Evolutionary conservation across 2,113 vertebrate species (phyloP), one percentile per base, ranked within the genome.

Genomic region (Mobula birostris): DNA sequence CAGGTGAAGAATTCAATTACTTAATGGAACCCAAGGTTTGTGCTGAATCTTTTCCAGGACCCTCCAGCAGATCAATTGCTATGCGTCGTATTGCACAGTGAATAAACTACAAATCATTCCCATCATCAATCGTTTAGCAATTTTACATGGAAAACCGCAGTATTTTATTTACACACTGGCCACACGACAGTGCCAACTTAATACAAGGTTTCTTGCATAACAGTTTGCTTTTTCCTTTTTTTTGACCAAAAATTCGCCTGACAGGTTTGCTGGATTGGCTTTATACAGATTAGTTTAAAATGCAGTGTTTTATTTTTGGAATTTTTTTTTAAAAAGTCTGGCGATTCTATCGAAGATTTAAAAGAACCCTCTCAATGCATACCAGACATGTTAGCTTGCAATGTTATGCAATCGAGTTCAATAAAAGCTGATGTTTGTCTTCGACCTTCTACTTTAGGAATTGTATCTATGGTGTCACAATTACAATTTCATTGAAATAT

Each of bases 1-100:
- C 95, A 94, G 94, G 61, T 95, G 94, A 94, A 94, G 94, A 95
- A 95, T 93, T 80, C 95, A 94, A 95, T 96, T 95, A 80, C 95
- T 82, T 95, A 82, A 95, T 74, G 96, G 90, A 66, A 79, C 94
- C 17, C 92, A 95, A 94, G 94, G 95, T 94, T 95, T 94, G 93
- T 3, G 94, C 66, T 94, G 94, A 87, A 19, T 94, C 58, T 94
- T 94, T 94, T 94, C 91, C 87, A 94, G 32, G 27, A 66, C 40
- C 15, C 27, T 36, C 0, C 14, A 79, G 90, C 40, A 17, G 61
- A 70, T 61, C 72, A 94, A 85, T 94, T 85, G 21, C 40, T 94
- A 14, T 88, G 15, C 19, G 12, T 24, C 32, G 17, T 32, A 21
- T 70, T 83, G 78, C 32, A 68, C 9, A 58, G 17, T 70, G 94